Evolutionary conservation across 2,113 vertebrate species (phyloP).

Genomic region (Ptilorrhoa leucosticta): DNA sequence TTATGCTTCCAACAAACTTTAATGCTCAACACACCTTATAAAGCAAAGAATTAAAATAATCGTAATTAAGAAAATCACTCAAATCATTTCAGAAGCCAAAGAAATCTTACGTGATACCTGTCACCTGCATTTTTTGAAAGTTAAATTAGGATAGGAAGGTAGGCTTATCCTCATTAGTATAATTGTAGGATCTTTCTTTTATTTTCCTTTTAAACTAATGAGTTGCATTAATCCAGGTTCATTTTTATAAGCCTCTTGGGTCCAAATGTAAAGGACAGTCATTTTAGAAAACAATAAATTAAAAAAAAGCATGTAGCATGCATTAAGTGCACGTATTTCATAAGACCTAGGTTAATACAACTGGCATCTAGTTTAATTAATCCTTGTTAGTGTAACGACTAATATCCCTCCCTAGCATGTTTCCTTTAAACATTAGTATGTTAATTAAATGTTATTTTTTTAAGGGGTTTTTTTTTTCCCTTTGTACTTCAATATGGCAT

Average conservation of each 20-base stretch:
- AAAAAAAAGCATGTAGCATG: constrained; percentile 72
- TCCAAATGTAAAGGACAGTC: constrained; percentile 80
- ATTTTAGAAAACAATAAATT: constrained; percentile 85
- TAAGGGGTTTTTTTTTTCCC: constrained; percentile 2
- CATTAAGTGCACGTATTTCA: constrained; percentile 79
- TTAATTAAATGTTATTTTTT: constrained; percentile 80
- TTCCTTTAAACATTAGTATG: constrained; percentile 83
- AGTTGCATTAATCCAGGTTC: constrained; percentile 85
- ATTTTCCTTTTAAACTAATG: constrained; percentile 83
- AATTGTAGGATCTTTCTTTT: constrained; percentile 78
- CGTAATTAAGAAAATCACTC: neutral
- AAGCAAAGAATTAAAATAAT: neutral
- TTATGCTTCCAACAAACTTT: neutral
- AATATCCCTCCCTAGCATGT: constrained; percentile 79
- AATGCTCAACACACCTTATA: neutral
- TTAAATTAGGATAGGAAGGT: constrained; percentile 69
- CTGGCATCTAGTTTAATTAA: constrained; percentile 83
- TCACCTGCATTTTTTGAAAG: constrained; percentile 64
- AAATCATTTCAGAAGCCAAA: constrained; percentile 5
- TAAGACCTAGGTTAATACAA: constrained; percentile 84
- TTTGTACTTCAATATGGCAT: constrained; percentile 71
- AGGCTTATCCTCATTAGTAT: constrained; percentile 76
- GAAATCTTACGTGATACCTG: constrained; percentile 44
- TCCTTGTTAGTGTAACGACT: constrained; percentile 84
- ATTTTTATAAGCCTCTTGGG: constrained; percentile 83